Conservation (phyloP, 2,797 vertebrate species). For the Tenualosa ilisha region DNA sequence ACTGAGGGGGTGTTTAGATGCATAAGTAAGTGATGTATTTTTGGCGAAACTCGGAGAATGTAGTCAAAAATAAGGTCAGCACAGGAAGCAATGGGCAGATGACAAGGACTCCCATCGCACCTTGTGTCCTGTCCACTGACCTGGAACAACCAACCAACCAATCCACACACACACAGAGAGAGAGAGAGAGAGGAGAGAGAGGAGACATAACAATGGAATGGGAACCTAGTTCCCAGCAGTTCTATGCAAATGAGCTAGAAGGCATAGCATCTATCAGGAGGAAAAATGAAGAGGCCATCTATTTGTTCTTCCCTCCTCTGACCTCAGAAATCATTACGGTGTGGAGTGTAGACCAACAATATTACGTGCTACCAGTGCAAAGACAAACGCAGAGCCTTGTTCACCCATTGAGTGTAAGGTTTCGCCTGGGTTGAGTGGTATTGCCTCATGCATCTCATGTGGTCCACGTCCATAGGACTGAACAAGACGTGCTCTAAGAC, state of each 20-base stretch:
- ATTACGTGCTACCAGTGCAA: background rate
- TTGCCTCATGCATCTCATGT: background rate
- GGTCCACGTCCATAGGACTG: background rate
- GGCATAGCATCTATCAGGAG: background rate
- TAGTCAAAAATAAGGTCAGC: background rate
- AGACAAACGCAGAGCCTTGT: background rate
- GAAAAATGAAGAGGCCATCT: background rate
- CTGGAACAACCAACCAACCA: background rate
- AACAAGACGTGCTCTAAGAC: background rate
- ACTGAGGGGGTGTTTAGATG: background rate
- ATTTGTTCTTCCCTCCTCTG: background rate
- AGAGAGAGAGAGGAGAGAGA: background rate
- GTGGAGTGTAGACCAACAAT: background rate
- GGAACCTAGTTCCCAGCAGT: background rate
- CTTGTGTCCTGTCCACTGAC: background rate
- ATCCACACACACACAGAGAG: background rate
- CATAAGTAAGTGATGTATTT: background rate
- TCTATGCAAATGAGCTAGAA: background rate
- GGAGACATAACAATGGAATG: background rate
- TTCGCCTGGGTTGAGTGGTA: background rate
- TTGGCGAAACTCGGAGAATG: background rate
- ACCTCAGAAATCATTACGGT: background rate
- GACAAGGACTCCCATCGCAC: constrained; percentile 1
- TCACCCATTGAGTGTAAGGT: background rate
- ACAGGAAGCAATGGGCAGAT: background rate